Percentiles rank a stretch among this genome's conserved stretches.
phyloP scores from a whole-genome alignment of 2,797 vertebrate species.

The Nannoperca australis region DNA sequence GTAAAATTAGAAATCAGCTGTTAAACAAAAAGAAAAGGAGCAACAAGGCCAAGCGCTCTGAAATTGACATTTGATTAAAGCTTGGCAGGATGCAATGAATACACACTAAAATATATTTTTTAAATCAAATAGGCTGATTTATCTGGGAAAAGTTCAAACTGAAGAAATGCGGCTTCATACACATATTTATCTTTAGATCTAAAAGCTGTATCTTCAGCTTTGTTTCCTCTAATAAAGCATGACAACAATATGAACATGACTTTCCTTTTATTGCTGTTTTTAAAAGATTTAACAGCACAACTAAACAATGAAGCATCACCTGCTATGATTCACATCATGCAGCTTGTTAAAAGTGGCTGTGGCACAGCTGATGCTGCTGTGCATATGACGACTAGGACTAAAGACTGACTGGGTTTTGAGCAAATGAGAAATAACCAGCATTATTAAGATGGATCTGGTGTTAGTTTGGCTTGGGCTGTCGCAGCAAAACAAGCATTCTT shows the following conservation, averaged over 20 bases:
- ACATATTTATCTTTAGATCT: conserved; percentile 54
- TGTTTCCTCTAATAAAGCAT: conserved; percentile 7
- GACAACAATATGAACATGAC: background rate
- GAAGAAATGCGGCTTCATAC: conserved; percentile 13
- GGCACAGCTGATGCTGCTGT: background rate
- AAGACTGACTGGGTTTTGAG: conserved; percentile 1
- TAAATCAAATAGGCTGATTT: conserved; percentile 6
- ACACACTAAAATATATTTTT: background rate
- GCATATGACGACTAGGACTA: background rate
- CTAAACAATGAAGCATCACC: background rate
- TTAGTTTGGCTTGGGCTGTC: conserved; percentile 40
- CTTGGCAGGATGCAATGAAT: conserved; percentile 28
- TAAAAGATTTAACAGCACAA: conserved; percentile 11
- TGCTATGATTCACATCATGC: conserved; percentile 13
- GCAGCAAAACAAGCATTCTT: conserved; percentile 41
- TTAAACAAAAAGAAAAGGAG: conserved; percentile 51
- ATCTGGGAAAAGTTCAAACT: conserved; percentile 31
- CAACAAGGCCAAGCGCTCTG: conserved; percentile 55
- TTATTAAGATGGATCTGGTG: conserved; percentile 60
- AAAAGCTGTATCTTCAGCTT: conserved; percentile 16
- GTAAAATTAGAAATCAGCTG: conserved; percentile 74
- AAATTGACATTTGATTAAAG: conserved; percentile 70
- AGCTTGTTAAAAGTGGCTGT: conserved; percentile 29
- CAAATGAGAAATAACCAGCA: conserved; percentile 47
- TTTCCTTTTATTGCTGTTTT: background rate